Evolutionary conservation across 2,797 vertebrate species (phyloP).

Genomic region (Vultur gryphus): DNA sequence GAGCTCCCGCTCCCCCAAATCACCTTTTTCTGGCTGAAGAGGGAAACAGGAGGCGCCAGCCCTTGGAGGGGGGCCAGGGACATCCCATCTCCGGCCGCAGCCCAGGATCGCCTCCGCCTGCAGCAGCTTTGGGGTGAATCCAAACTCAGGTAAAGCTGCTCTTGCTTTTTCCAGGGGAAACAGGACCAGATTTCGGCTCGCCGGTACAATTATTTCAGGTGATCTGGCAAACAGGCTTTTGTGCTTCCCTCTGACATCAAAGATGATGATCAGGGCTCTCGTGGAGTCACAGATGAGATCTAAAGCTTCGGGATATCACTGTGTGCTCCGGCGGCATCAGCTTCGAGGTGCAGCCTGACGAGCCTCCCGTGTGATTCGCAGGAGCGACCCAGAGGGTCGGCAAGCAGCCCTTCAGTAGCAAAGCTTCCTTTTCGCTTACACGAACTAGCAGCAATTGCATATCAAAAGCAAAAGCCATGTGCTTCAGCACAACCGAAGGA

Average conservation of each 20-base stretch:
- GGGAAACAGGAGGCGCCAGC: background rate
- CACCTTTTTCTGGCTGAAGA: background rate
- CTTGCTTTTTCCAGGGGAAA: background rate
- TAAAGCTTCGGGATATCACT: background rate
- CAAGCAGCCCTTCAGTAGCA: background rate
- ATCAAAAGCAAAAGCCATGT: background rate
- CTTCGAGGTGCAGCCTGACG: background rate
- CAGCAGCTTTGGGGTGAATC: background rate
- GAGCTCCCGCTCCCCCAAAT: background rate
- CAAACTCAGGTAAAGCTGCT: background rate
- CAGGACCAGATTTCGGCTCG: background rate
- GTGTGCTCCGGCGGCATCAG: background rate
- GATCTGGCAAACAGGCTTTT: background rate
- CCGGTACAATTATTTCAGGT: background rate
- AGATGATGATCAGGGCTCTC: background rate
- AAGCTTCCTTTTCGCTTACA: background rate
- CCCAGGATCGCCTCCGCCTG: background rate
- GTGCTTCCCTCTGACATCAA: background rate
- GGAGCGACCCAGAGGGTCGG: background rate
- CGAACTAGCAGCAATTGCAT: rapidly evolving
- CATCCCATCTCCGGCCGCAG: background rate
- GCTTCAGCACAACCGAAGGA: background rate
- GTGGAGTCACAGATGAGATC: background rate
- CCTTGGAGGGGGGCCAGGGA: background rate
- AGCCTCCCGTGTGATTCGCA: rapidly evolving